Base-by-base conservation (phyloP, 2,888 invertebrate genomes). In the Sycophila texana region DNA sequence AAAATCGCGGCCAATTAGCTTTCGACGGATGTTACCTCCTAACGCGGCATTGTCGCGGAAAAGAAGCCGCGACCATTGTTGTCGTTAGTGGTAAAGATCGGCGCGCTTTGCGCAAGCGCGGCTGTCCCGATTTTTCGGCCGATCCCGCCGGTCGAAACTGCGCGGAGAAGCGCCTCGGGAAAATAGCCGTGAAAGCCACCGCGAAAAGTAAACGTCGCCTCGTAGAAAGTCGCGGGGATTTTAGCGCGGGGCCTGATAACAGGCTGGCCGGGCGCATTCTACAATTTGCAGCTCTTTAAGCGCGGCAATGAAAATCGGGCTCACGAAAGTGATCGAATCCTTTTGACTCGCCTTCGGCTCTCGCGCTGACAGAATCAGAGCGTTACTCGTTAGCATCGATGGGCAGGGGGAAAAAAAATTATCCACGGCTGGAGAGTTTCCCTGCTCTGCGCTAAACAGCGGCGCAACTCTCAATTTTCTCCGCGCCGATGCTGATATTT, bases 321-420 rank as follows among this genome's bases (percentile, higher is more conserved):
- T 70, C 60, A 68, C 14, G 61, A 73, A 73, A 78, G 67, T 68
- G 66, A 63, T 65, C 18, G 78, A 63, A 68, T 60, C 26, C 18
- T 63, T 67, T 26, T 53, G 66, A 60, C 39, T 61, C 67, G 5
- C 14, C 51, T n/a, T n/a, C n/a, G 18, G 68, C 26, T 3, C 51
- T 39, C 16, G 20, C 4, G n/a, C 10, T 47, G 47, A n/a, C 26
- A 68, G n/a, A 78, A 78, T 74, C 68, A 74, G 67, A 73, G 73
- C 73, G 68, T 68, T 68, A 78, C 68, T 78, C 20, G 68, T 73
- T 73, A 67, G 58, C 63, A 61, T 51, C 63, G 26, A 70, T 57
- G 55, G 49, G 39, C 61, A 51, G n/a, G 61, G 39, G 26, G 58
- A 58, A 22, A 16, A 61, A 49, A 68, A 53, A 75, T 68, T 53